phyloP scores from a whole-genome alignment of 2,888 invertebrate genomes.

The Ochropleura leucogaster region DNA sequence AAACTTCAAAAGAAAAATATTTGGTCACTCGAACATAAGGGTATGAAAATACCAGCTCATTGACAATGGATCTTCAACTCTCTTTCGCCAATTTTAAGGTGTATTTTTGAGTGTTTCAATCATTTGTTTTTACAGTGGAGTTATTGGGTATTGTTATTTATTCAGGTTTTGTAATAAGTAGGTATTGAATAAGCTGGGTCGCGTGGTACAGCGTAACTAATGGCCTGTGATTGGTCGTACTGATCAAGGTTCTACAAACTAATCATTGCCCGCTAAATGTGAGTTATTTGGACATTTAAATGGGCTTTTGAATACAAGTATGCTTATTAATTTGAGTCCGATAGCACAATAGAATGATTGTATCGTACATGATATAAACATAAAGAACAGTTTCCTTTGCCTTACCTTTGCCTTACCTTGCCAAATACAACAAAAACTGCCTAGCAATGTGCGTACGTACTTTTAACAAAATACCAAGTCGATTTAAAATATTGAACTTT shows the following conservation, averaged over 20 bases:
- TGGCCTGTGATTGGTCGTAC: conserved; percentile 28
- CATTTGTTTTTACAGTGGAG: conserved; percentile 57
- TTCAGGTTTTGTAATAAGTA: conserved; percentile 39
- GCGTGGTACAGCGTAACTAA: conserved; percentile 47
- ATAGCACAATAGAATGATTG: neutral
- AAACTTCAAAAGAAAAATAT: conserved; percentile 73
- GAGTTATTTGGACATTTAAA: conserved; percentile 28
- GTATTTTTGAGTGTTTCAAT: conserved; percentile 39
- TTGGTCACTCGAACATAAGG: conserved; percentile 70
- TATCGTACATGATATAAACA: neutral
- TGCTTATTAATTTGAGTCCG: conserved; percentile 3
- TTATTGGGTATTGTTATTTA: neutral
- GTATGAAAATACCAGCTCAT: conserved; percentile 56
- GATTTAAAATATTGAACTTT: no score
- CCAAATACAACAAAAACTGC: no score
- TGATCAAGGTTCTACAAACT: conserved; percentile 44
- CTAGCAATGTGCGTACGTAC: no score
- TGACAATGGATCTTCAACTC: conserved; percentile 50
- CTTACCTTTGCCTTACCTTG: no score
- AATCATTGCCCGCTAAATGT: conserved; percentile 34
- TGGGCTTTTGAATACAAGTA: conserved; percentile 19
- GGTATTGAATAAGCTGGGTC: conserved; percentile 38
- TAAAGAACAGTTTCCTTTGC: neutral
- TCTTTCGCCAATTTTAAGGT: conserved; percentile 25
- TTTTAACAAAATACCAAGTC: no score